Conservation (phyloP, 2,797 vertebrate genomes). For the Bovichtus variegatus region DNA sequence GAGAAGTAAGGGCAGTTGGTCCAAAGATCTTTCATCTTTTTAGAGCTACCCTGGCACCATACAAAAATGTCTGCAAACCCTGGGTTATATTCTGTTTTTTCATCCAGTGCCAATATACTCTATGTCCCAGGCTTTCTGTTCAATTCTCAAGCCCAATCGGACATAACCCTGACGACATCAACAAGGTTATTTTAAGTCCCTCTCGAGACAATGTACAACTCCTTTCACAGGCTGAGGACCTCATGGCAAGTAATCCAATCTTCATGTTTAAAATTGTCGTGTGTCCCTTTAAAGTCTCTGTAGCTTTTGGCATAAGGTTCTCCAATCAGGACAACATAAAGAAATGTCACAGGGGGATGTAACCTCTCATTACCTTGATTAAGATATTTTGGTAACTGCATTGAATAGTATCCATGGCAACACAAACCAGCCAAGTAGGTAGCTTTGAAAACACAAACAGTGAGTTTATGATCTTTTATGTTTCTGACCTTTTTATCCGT, state of each 20-base stretch:
- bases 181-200: background rate
- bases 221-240: background rate
- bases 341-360: constrained; percentile 27
- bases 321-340: background rate
- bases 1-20: constrained; percentile 21
- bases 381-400: constrained; percentile 2
- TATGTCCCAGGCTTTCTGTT: background rate
- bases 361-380: constrained; percentile 32
- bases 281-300: constrained; percentile 4
- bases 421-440: background rate
- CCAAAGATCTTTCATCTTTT: constrained; percentile 42
- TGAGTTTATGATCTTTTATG: constrained; percentile 4
- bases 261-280: background rate
- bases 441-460: constrained; percentile 3
- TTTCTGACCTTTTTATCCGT: background rate
- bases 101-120: background rate
- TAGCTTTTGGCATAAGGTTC: background rate
- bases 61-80: background rate
- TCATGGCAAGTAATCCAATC: background rate
- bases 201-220: background rate
- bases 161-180: background rate
- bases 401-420: constrained; percentile 39
- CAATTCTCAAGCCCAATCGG: background rate
- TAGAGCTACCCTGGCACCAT: constrained; percentile 4
- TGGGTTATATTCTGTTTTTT: no score